These are phyloP conservation scores for Oreochromis tanganicae DNA, from an alignment of 2,113 vertebrate species.

Conservation along the genomic window DNA sequence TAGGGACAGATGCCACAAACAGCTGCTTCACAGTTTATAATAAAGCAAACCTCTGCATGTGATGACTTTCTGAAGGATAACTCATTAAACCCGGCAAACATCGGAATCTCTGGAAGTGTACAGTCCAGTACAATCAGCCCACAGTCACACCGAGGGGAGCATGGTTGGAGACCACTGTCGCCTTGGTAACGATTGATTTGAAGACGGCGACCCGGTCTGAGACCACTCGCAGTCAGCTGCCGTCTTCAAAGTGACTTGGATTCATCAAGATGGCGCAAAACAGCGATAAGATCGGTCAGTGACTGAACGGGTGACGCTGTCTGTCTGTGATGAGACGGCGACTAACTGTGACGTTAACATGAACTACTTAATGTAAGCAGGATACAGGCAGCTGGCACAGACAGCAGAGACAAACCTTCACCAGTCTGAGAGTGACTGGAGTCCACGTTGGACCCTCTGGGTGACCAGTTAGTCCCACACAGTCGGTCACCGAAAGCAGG, in stretches of 20 bases:
- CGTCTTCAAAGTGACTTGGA: background rate
- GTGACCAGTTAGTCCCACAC: background rate
- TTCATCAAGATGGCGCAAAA: background rate
- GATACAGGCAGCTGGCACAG: background rate
- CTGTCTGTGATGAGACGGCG: background rate
- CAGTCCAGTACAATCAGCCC: background rate
- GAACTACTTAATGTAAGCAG: background rate
- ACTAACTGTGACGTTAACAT: background rate
- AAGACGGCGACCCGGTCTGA: background rate
- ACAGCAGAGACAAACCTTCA: background rate
- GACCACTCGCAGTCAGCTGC: background rate
- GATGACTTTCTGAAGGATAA: background rate
- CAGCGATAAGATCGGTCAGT: background rate
- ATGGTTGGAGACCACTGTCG: fast-evolving
- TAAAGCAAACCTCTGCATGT: background rate
- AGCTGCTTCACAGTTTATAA: background rate
- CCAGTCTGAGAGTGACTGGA: background rate
- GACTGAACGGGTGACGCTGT: background rate
- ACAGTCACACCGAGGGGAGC: fast-evolving
- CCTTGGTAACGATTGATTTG: fast-evolving
- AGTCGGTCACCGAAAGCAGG: background rate
- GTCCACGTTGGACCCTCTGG: background rate
- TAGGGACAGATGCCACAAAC: background rate
- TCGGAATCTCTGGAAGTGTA: background rate
- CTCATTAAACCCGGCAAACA: background rate